phyloP scores from a whole-genome alignment of 2,113 vertebrate genomes.

The Salvelinus sp. region DNA sequence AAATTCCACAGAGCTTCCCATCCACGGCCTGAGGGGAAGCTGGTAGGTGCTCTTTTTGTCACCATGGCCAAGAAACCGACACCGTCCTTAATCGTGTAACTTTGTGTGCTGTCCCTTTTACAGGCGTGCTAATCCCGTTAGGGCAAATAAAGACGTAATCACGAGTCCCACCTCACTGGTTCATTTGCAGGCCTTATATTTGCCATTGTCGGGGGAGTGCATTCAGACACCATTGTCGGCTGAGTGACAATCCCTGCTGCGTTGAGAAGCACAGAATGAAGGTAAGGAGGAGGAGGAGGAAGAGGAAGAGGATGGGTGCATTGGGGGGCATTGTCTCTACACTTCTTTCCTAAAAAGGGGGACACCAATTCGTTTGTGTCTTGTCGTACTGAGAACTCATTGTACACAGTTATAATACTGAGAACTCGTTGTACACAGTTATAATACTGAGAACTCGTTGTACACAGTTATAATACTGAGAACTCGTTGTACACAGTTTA shows the following conservation, averaged over 20 bases:
- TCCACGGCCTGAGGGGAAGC: slow-evolving; percentile 44
- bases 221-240: slow-evolving; percentile 67
- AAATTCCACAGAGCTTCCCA: slow-evolving; percentile 41
- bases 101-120: slow-evolving; percentile 73
- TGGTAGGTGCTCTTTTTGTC: slow-evolving; percentile 44
- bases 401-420: no score
- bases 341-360: neutral
- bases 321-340: neutral
- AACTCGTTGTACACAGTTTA: no score
- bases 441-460: no score
- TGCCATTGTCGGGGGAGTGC: slow-evolving; percentile 64
- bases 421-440: no score
- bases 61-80: slow-evolving; percentile 74
- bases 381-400: no score
- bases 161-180: slow-evolving; percentile 62
- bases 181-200: slow-evolving; percentile 71
- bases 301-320: no score
- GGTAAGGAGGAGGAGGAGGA: neutral
- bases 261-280: slow-evolving; percentile 30
- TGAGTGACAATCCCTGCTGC: slow-evolving; percentile 71
- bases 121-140: slow-evolving; percentile 85
- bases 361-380: neutral
- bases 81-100: slow-evolving; percentile 75
- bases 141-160: slow-evolving; percentile 86
- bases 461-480: no score